phyloP scores from a whole-genome alignment of 2,888 invertebrate genomes.

The Pyrrhosoma nymphula region DNA sequence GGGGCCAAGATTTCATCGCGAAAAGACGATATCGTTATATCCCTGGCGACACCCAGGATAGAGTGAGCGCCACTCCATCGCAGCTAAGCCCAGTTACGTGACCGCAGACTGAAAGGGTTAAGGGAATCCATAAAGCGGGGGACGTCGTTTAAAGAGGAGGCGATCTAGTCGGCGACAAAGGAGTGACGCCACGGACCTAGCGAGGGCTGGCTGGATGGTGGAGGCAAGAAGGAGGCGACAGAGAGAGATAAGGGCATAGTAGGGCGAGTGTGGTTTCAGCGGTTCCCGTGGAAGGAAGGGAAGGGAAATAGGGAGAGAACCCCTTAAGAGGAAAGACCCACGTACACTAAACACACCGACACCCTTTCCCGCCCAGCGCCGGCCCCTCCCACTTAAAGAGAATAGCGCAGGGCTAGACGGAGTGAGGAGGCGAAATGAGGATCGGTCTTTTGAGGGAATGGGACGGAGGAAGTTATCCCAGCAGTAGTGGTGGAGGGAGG shows the following conservation, averaged over 20 bases:
- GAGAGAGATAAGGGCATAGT: not conserved
- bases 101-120: not conserved
- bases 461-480: not conserved
- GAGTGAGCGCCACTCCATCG: not conserved
- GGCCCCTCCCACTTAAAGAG: not conserved
- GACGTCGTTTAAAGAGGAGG: not conserved
- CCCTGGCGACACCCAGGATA: not conserved
- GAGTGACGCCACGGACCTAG: not conserved
- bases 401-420: not conserved
- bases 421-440: not conserved
- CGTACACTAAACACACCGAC: not conserved
- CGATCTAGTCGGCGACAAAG: not conserved
- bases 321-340: not conserved
- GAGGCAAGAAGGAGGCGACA: not conserved
- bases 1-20: not conserved
- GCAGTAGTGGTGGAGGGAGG: not conserved
- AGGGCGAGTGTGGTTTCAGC: conserved; percentile 10
- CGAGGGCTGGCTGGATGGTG: not conserved
- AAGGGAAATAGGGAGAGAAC: not conserved
- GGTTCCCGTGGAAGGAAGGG: not conserved
- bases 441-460: not conserved
- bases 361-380: not conserved
- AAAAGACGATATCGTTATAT: not conserved
- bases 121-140: not conserved
- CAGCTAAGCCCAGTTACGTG: not conserved